Conservation (phyloP, 2,113 vertebrate genomes). For the Pipra filicauda region DNA sequence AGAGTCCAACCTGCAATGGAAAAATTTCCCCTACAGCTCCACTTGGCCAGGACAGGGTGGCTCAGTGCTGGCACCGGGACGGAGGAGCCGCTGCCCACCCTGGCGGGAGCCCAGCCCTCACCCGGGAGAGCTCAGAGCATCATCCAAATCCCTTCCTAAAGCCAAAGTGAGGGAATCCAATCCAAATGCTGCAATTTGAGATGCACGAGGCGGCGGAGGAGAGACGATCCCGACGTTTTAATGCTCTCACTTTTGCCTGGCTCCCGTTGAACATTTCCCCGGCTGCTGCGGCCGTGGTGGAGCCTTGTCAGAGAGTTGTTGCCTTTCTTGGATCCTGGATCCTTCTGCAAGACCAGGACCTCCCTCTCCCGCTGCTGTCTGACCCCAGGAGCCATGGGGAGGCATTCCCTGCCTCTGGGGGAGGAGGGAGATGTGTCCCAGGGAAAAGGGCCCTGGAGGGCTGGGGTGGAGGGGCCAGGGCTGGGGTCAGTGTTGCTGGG, state of each 20-base stretch:
- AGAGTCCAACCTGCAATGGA: fast-evolving
- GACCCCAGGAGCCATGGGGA: neutral
- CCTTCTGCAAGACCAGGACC: neutral
- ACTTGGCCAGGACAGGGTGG: neutral
- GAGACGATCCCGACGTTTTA: neutral
- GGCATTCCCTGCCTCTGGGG: neutral
- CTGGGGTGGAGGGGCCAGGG: neutral
- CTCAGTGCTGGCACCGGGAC: neutral
- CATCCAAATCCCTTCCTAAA: neutral
- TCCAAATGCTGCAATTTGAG: neutral
- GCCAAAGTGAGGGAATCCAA: neutral
- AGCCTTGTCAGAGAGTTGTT: neutral
- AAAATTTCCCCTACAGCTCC: neutral
- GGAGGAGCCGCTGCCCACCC: neutral
- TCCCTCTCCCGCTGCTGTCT: neutral
- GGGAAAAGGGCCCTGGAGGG: neutral
- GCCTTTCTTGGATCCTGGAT: neutral
- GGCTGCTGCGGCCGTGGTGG: neutral
- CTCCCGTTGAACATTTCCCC: neutral
- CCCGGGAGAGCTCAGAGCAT: neutral
- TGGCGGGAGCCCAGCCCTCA: neutral
- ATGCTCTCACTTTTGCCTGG: neutral
- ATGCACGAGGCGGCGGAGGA: neutral
- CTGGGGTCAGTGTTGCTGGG: fast-evolving
- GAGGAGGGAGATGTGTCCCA: neutral